Evolutionary conservation across 1,140 invertebrate genomes (phyloP), one percentile per base, ranked within the genome.

Genomic region (Stenopsyche tienmushanensis): DNA sequence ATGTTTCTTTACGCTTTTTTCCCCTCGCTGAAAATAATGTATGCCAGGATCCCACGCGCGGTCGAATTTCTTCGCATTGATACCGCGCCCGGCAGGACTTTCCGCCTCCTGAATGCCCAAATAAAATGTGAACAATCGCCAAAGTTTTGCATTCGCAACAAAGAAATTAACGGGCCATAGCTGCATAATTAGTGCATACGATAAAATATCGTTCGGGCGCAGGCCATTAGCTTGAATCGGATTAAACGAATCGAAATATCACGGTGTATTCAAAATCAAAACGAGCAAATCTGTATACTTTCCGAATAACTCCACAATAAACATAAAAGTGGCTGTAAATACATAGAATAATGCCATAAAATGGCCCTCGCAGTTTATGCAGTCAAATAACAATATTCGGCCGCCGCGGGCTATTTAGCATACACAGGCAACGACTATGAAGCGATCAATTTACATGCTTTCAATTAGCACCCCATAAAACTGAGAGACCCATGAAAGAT

Each of bases 391-490:
- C n/a, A n/a, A n/a, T n/a, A n/a, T n/a, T n/a, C n/a, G n/a, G n/a
- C n/a, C n/a, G n/a, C n/a, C n/a, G n/a, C n/a, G n/a, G n/a, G 26
- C 3, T n/a, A 24, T 54, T 20, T 5, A 45, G 15, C 9, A 45
- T 1, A 26, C 13, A 15, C 2, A 26, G 39, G 24, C 62, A 54
- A 52, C 65, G 41, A 54, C 47, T 63, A 60, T 57, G 60, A 67
- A 57, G 26, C 59, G 53, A 52, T 63, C 65, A 67, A 67, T 67
- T 67, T 67, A 63, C 59, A 52, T 26, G 60, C 41, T 67, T 67
- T 63, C 65, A 67, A 67, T 67, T 67, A 67, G 65, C 65, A 63
- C 59, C 20, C 60, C 59, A 63, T 67, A 67, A 67, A 67, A 63
- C 52, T 57, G 60, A 62, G 23, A n/a, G n/a, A n/a, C n/a, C n/a